Conservation (phyloP, 64 coral and sea anemone genomes). For the Pocillopora damicornis region DNA sequence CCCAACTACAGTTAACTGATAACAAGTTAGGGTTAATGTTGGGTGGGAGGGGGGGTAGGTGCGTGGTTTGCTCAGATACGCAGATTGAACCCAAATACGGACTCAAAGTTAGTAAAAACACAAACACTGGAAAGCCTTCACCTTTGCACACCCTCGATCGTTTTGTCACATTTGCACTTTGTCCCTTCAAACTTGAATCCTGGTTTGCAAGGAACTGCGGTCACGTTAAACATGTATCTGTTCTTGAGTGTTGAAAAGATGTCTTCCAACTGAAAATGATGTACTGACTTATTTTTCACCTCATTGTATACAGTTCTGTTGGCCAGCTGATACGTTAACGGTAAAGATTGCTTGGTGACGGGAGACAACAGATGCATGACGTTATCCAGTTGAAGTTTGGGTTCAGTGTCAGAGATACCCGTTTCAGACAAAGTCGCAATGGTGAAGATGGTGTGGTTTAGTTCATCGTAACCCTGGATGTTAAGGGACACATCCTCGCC, state of each 20-base stretch:
- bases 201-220: conserved; percentile 57
- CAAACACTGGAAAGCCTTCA: neutral
- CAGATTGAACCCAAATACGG: no score
- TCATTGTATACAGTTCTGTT: conserved; percentile 7
- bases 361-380: conserved; percentile 36
- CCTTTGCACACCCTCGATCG: conserved; percentile 61
- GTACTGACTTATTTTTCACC: neutral
- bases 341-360: conserved; percentile 33
- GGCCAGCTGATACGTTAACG: conserved; percentile 47
- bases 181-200: conserved; percentile 64
- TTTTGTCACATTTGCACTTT: conserved; percentile 69
- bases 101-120: no score
- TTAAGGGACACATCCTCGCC: conserved; percentile 62
- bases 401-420: neutral
- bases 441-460: conserved; percentile 72
- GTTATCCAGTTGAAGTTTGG: conserved; percentile 24
- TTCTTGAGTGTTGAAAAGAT: conserved; percentile 22
- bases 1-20: no score
- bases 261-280: conserved; percentile 35
- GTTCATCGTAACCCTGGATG: conserved; percentile 68
- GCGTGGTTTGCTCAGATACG: no score
- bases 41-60: no score
- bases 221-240: conserved; percentile 33
- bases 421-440: conserved; percentile 30
- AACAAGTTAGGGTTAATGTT: no score